phyloP scores from a whole-genome alignment of 2,113 vertebrate species.

The Ariopsis seemanni region DNA sequence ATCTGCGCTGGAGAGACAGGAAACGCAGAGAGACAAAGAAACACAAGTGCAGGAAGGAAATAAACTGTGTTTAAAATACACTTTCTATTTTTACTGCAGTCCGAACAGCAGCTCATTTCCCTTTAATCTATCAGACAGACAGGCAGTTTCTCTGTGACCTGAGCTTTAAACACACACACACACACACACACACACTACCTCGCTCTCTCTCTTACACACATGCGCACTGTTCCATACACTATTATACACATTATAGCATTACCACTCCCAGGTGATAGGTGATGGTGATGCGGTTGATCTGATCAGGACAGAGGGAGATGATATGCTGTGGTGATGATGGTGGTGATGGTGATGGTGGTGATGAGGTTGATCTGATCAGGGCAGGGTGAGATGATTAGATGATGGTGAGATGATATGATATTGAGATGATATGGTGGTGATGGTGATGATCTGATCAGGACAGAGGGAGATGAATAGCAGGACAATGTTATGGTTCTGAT shows the following conservation, averaged over 20 bases:
- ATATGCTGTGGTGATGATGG: too few relatives aligned
- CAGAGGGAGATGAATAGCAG: too few relatives aligned
- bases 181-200: not conserved
- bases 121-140: not conserved
- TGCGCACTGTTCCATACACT: not conserved
- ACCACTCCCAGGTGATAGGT: too few relatives aligned
- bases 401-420: too few relatives aligned
- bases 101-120: not conserved
- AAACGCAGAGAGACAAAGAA: not conserved
- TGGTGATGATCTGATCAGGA: too few relatives aligned
- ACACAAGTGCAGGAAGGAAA: not conserved
- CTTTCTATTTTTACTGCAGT: not conserved
- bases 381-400: too few relatives aligned
- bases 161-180: not conserved
- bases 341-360: too few relatives aligned
- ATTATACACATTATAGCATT: not conserved
- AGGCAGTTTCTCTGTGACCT: not conserved
- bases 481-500: too few relatives aligned
- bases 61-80: not conserved
- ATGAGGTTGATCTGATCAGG: too few relatives aligned
- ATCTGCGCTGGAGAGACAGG: not conserved
- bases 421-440: too few relatives aligned
- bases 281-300: too few relatives aligned
- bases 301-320: too few relatives aligned
- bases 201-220: not conserved